Base-by-base conservation (phyloP, 2,888 invertebrate genomes). In the Acleris laterana region DNA sequence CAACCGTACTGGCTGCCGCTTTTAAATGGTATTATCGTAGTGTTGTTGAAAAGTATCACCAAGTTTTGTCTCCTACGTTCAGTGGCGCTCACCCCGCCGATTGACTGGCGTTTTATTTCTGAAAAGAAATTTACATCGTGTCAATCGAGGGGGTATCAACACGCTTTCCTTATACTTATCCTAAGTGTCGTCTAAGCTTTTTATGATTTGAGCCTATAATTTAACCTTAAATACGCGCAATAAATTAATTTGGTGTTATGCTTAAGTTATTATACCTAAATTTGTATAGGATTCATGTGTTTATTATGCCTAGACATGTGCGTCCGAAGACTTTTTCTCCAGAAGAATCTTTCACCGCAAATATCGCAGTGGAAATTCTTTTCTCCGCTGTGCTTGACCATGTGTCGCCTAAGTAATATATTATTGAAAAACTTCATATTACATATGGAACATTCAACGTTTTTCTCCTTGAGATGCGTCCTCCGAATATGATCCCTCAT, bases 291-390 rank as follows among this genome's bases (percentile, higher is more conserved):
- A 66, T 78, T 77, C 2, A 79, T 62, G 59, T 82, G 82, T 57
- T 86, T 90, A 69, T 71, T 84, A 76, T 92, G 93, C 69, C 88
- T 84, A 32, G 83, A 89, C 78, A 94, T 89, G 71, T 95, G 95
- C 0, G 93, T 93, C 17, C 93, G 91, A 38, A 95, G 80, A 73
- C 95, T 94, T 62, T 95, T 95, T 63, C 94, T 89, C 82, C 95
- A 94, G 48, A 94, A 93, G 70, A 95, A 94, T 71, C 94, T 89
- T 68, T 94, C 94, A 0, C 94, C 94, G 65, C 95, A 95, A 1
- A 94, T 83, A 55, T 95, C 94, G 69, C 95, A 95, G 59, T 94
- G 93, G 68, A 94, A 94, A 55, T 91, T 93, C 63, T 93, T 93
- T 48, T 94, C 94, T 2, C 93, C 93, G 50, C 92, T 92, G 63